A percentile compares a stretch with the other conserved stretches of the same genome.
phyloP scores from a whole-genome alignment of 2,797 vertebrate species.

The Poeciliopsis infans region DNA sequence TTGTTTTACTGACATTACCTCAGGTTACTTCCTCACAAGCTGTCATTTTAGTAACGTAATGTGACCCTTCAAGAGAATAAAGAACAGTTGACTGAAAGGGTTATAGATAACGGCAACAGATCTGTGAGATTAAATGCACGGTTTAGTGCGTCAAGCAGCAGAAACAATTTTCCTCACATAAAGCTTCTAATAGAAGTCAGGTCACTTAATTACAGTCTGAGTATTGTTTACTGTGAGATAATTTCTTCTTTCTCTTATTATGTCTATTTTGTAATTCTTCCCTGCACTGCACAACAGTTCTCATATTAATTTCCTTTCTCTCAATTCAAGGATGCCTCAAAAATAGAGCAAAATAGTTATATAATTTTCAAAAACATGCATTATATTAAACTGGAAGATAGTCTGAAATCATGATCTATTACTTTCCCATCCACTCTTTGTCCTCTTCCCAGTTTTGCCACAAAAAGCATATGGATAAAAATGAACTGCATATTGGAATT shows the following conservation, averaged over 20 bases:
- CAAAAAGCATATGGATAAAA: slow-evolving; percentile 8
- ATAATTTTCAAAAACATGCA: slow-evolving; percentile 20
- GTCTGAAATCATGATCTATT: slow-evolving; percentile 10
- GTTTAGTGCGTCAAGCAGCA: slow-evolving; percentile 53
- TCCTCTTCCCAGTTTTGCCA: slow-evolving; percentile 1
- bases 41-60: slow-evolving; percentile 48
- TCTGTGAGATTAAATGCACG: slow-evolving; percentile 56
- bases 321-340: slow-evolving; percentile 9
- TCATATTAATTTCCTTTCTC: slow-evolving; percentile 30
- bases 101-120: slow-evolving; percentile 55
- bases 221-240: slow-evolving; percentile 59
- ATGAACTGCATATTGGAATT: not conserved
- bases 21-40: slow-evolving; percentile 60
- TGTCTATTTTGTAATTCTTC: slow-evolving; percentile 50
- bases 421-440: slow-evolving; percentile 17
- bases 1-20: slow-evolving; percentile 53
- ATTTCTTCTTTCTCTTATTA: slow-evolving; percentile 52
- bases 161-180: slow-evolving; percentile 66
- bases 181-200: slow-evolving; percentile 67
- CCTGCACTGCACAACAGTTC: slow-evolving; percentile 20
- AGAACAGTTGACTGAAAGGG: slow-evolving; percentile 35
- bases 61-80: slow-evolving; percentile 50
- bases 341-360: not conserved
- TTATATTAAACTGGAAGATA: slow-evolving; percentile 11
- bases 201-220: slow-evolving; percentile 70